These are phyloP conservation scores for Penaeus chinensis DNA, from an alignment of 1,140 invertebrate genomes.

Conservation along the genomic window DNA sequence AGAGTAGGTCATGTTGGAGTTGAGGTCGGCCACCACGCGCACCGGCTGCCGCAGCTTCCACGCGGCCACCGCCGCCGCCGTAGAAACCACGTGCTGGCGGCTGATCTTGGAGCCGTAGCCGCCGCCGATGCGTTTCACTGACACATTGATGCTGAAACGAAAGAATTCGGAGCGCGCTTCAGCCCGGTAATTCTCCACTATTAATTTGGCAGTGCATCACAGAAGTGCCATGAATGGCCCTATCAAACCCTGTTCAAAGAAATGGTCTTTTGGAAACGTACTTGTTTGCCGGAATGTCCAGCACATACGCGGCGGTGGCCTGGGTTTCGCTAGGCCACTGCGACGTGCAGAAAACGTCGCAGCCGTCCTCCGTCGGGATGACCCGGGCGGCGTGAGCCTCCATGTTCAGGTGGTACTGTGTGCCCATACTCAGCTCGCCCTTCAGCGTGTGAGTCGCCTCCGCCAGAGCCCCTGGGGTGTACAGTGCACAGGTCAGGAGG, in stretches of 20 bases:
- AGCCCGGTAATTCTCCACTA: background rate
- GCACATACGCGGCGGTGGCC: conserved; percentile 77
- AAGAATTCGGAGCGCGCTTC: background rate
- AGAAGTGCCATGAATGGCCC: too few species aligned
- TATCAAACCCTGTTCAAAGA: too few species aligned
- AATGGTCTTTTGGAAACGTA: background rate
- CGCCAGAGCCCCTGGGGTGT: conserved; percentile 49
- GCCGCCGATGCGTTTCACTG: conserved; percentile 56
- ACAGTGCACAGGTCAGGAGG: background rate
- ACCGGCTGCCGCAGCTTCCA: conserved; percentile 40
- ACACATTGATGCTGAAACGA: conserved; percentile 52
- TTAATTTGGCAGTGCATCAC: too few species aligned
- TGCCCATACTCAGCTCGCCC: conserved; percentile 69
- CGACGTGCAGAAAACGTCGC: conserved; percentile 85
- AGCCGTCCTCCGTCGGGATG: conserved; percentile 82
- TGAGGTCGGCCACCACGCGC: conserved; percentile 45
- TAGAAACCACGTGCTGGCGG: conserved; percentile 21
- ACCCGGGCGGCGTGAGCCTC: conserved; percentile 84
- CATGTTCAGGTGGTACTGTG: conserved; percentile 90
- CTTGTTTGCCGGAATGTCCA: conserved; percentile 81
- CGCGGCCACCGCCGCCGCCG: conserved; percentile 51
- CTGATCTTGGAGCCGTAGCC: conserved; percentile 61
- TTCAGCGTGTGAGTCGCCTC: conserved; percentile 62
- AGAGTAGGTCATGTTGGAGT: conserved; percentile 39
- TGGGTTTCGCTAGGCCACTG: conserved; percentile 85